A percentile compares a stretch with the other conserved stretches of the same genome.
Evolutionary conservation across 1,140 invertebrate genomes (phyloP).

Genomic region (Cydia amplana): DNA sequence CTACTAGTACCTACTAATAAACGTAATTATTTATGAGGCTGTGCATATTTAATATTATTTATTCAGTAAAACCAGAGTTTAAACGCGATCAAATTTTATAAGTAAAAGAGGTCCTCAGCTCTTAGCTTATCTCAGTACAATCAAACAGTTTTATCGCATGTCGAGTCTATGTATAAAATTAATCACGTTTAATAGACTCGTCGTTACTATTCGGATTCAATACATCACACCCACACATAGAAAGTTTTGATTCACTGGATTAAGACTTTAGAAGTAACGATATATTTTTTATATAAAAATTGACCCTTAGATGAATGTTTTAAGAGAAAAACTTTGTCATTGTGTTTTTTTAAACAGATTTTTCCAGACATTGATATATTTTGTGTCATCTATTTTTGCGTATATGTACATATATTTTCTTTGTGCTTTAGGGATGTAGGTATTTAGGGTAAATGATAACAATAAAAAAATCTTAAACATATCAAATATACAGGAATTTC

Average conservation of each 20-base stretch:
- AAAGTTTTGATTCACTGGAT: conserved; percentile 32
- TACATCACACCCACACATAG: conserved; percentile 32
- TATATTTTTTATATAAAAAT: conserved; percentile 19
- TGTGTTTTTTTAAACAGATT: not conserved
- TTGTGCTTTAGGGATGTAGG: too few species aligned
- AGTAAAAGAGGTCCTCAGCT: not conserved
- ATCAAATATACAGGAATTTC: too few species aligned
- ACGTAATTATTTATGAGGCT: too few species aligned
- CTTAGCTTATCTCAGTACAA: conserved; percentile 25
- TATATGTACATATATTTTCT: too few species aligned
- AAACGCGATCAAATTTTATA: not conserved
- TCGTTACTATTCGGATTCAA: conserved; percentile 23
- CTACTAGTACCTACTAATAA: too few species aligned
- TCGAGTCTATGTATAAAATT: conserved; percentile 23
- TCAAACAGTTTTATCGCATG: conserved; percentile 19
- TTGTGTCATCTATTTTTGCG: too few species aligned
- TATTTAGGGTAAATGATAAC: too few species aligned
- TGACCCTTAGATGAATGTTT: not conserved
- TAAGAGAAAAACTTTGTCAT: not conserved
- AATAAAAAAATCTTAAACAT: too few species aligned
- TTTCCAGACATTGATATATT: too few species aligned
- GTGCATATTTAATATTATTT: too few species aligned
- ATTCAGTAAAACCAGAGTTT: too few species aligned
- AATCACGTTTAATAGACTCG: conserved; percentile 33
- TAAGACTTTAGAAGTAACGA: conserved; percentile 28